Conservation (phyloP, 1,140 invertebrate species). For the Cotesia glomerata region DNA sequence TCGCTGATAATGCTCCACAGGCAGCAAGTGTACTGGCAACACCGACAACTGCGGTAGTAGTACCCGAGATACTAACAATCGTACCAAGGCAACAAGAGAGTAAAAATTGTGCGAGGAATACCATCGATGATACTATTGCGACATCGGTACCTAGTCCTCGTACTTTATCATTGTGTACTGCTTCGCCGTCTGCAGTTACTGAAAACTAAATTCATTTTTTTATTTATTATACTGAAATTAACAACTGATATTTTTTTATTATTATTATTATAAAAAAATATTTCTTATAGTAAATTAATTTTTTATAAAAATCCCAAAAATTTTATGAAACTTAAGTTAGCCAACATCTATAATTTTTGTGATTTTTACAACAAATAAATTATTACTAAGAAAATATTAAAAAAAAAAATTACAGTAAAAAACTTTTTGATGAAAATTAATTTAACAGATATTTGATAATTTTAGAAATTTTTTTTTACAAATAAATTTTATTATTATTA, state of each 20-base stretch:
- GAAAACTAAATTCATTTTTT: slow-evolving; percentile 68
- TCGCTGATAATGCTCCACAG: slow-evolving; percentile 82
- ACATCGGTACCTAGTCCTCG: slow-evolving; percentile 93
- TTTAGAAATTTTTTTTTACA: too few species aligned
- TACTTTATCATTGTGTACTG: slow-evolving; percentile 62
- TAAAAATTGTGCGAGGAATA: slow-evolving; percentile 92
- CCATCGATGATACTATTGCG: slow-evolving; percentile 92
- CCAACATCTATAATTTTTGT: too few species aligned
- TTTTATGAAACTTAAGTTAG: too few species aligned
- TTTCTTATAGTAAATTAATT: too few species aligned
- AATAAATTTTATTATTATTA: too few species aligned
- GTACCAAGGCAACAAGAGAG: slow-evolving; percentile 86
- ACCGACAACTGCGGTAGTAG: slow-evolving; percentile 86
- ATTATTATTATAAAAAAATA: not conserved
- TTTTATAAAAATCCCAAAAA: too few species aligned
- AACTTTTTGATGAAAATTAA: too few species aligned
- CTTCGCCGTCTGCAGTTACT: slow-evolving; percentile 63
- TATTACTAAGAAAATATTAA: too few species aligned
- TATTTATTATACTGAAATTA: not conserved
- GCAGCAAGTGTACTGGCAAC: slow-evolving; percentile 83
- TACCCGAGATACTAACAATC: slow-evolving; percentile 78
- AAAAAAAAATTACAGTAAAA: too few species aligned
- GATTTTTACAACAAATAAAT: too few species aligned
- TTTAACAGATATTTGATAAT: too few species aligned
- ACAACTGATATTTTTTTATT: not conserved